These are phyloP conservation scores for Phymastichus coffea DNA, from an alignment of 1,140 invertebrate species.

Conservation along the genomic window DNA sequence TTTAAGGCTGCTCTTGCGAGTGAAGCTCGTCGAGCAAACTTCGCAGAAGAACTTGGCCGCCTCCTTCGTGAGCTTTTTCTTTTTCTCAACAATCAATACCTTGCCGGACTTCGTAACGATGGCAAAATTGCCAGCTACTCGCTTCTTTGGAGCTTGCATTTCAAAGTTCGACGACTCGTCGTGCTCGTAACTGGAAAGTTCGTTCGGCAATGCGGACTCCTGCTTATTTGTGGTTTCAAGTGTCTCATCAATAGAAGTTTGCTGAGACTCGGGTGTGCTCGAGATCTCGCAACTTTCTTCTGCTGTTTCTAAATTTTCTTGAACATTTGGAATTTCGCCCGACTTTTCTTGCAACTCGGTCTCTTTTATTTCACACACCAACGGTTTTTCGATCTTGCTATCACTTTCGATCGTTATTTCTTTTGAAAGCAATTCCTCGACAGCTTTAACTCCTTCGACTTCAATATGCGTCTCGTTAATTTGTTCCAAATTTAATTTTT, in stretches of 20 bases:
- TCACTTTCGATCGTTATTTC: too few species aligned
- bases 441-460: too few species aligned
- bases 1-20: constrained; percentile 52
- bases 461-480: background rate
- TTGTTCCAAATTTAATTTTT: background rate
- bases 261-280: background rate
- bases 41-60: constrained; percentile 51
- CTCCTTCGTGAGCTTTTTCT: constrained; percentile 53
- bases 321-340: background rate
- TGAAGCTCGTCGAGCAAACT: constrained; percentile 51
- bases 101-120: constrained; percentile 51
- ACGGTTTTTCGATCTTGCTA: too few species aligned
- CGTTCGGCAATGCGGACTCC: background rate
- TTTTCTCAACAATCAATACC: constrained; percentile 52
- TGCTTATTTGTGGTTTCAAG: background rate
- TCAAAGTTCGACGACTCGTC: constrained; percentile 31
- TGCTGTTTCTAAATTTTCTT: constrained; percentile 1
- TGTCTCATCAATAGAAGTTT: background rate
- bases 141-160: constrained; percentile 42
- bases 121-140: constrained; percentile 44
- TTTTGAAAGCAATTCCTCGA: background rate
- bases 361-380: background rate
- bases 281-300: background rate
- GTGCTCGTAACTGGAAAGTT: background rate
- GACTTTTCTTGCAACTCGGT: background rate